phyloP scores from a whole-genome alignment of 2,113 vertebrate genomes.

The Salvelinus namaycush region DNA sequence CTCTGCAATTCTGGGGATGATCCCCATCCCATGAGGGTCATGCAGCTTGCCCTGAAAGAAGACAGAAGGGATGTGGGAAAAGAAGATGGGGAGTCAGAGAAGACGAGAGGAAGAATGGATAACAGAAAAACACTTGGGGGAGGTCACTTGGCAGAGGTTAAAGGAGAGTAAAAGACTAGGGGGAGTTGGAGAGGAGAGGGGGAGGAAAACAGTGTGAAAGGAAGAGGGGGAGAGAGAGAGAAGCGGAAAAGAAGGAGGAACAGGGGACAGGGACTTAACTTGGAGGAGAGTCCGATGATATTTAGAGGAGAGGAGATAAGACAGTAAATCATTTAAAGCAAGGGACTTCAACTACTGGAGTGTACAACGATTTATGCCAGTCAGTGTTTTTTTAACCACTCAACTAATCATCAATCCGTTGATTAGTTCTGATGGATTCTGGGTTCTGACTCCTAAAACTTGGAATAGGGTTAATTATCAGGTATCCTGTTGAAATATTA shows the following conservation, averaged over 20 bases:
- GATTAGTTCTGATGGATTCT: too few species aligned
- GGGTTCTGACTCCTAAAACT: too few species aligned
- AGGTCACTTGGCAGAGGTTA: background rate
- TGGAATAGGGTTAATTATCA: too few species aligned
- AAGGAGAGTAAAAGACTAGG: background rate
- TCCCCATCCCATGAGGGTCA: slow-evolving; percentile 88
- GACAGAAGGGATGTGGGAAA: slow-evolving; percentile 2
- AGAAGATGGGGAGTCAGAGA: slow-evolving; percentile 8
- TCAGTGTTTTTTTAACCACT: too few species aligned
- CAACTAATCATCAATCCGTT: too few species aligned
- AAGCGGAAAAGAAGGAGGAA: background rate
- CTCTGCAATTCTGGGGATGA: slow-evolving; percentile 90
- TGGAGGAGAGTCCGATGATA: background rate
- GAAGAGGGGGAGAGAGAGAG: background rate
- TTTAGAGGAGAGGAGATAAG: too few species aligned
- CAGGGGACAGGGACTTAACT: background rate
- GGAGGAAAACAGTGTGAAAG: background rate
- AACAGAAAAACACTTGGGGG: background rate
- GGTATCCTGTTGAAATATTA: too few species aligned
- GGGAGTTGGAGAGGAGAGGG: background rate
- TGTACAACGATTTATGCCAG: too few species aligned
- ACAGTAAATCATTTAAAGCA: too few species aligned
- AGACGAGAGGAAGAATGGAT: slow-evolving; percentile 15
- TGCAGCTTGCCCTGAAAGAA: slow-evolving; percentile 84
- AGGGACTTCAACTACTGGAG: too few species aligned